Base-by-base conservation (phyloP, 2,888 invertebrate genomes). In the Volucella bombylans region DNA sequence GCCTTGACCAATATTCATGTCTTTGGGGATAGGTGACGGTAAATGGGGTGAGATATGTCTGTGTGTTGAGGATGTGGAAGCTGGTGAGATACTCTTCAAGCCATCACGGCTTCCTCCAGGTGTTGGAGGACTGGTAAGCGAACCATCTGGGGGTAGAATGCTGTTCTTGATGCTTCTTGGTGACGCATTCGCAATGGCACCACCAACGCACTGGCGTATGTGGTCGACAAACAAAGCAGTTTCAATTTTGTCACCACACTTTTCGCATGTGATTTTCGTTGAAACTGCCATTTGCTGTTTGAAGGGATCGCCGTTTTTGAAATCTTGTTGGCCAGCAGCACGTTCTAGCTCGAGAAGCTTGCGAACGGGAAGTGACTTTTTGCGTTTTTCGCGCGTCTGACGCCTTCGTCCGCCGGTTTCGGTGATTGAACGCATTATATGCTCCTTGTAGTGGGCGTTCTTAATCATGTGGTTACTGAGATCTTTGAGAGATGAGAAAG, bases 401-500 rank as follows among this genome's bases (percentile, higher is more conserved):
- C 97, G 93, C 87, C 96, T 93, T 65, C 97, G 94, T 8, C 88
- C 96, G 1, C 96, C 96, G 88, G 96, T 96, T 89, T 97, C 97
- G 1, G 97, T 96, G 72, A 97, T 96, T 1, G 97, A 96, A 55
- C 97, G 94, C 96, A 97, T 96, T 87, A 97, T 97, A 91, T 98
- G 97, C 90, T 98, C 98, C 92, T 98, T 98, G 91, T 98, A 98
- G 91, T 99, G 99, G 10, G 98, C 97, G 92, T 98, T 98, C 91
- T 98, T 97, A 74, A 98, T 97, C 98, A 99, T 98, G 92, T 99
- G 98, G 92, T 97, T 97, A 92, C 98, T 98, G 61, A 99, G 94
- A 90, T 98, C 98, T 91, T 98, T 98, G 88, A 98, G 93, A 67
- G 98, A 97, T 91, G 95, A 96, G 92, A 98, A 99, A 52, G 98